Conservation (phyloP, 2,888 invertebrate genomes). For the Trachelus tabidus region DNA sequence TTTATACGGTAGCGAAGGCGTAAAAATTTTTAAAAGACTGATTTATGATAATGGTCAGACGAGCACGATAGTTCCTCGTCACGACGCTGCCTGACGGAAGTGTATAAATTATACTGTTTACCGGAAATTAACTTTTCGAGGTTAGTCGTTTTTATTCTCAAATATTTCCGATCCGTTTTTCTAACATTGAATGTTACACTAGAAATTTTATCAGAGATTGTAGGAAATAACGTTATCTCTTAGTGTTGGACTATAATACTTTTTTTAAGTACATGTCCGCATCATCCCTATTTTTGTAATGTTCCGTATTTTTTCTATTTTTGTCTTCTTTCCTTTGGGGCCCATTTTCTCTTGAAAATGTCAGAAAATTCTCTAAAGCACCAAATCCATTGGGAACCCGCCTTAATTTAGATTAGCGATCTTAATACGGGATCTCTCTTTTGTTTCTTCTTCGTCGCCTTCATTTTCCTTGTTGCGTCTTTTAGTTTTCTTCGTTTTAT, state of each 20-base stretch:
- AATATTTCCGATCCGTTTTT: not conserved
- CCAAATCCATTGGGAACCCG: conserved; percentile 35
- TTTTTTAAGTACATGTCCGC: no score
- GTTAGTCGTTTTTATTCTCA: not conserved
- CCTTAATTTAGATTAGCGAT: conserved; percentile 59
- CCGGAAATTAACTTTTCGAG: conserved; percentile 1
- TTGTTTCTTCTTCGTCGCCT: conserved; percentile 18
- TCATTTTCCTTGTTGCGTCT: conserved; percentile 15
- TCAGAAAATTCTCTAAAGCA: no score
- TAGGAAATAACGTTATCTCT: no score
- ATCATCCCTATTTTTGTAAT: no score
- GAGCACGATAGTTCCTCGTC: not conserved
- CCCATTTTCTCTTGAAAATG: no score
- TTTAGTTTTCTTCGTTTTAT: conserved; percentile 12
- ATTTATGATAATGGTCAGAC: conserved; percentile 3
- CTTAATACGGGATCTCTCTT: conserved; percentile 46
- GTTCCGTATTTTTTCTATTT: no score
- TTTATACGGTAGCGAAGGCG: no score
- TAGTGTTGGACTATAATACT: no score
- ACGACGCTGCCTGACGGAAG: not conserved
- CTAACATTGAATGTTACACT: no score
- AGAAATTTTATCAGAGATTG: no score
- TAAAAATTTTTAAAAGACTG: not conserved
- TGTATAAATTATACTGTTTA: not conserved
- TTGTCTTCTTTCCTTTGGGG: no score